A percentile compares a stretch with the other conserved stretches of the same genome.
phyloP scores from a whole-genome alignment of 37 sponge, comb jelly and placozoan genomes.

The Amphimedon queenslandica region DNA sequence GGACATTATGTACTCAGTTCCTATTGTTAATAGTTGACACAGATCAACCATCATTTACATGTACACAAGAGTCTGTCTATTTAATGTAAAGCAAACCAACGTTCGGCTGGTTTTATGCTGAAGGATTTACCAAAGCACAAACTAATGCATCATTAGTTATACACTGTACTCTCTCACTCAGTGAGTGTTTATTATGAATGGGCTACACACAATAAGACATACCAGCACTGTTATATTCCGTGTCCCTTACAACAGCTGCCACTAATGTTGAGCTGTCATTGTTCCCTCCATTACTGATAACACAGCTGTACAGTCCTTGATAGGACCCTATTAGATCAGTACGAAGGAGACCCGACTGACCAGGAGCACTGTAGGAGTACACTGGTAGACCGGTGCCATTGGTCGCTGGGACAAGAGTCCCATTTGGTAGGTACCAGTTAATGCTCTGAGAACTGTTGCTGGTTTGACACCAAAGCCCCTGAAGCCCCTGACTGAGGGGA shows the following conservation, averaged over 20 bases:
- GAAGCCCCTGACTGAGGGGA: background rate
- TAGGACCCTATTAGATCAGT: background rate
- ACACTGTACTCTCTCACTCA: no score
- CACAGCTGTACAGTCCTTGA: background rate
- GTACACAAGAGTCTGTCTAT: no score
- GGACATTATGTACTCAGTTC: no score
- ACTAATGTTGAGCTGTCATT: background rate
- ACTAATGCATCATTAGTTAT: no score
- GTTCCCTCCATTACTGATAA: background rate
- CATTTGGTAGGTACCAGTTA: background rate
- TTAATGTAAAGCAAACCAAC: no score
- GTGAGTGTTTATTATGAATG: no score
- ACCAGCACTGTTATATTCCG: background rate
- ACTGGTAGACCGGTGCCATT: background rate
- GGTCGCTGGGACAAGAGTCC: background rate
- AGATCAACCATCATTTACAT: no score
- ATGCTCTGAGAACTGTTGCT: background rate
- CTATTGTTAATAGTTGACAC: no score
- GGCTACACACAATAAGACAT: no score
- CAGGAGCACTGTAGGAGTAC: background rate
- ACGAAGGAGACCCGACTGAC: background rate
- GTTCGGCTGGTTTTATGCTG: no score
- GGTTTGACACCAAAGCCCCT: background rate
- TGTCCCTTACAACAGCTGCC: background rate
- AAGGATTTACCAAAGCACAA: no score